Percentiles rank a stretch among this genome's conserved stretches.
These are phyloP conservation scores for Luffia ferchaultella DNA, from an alignment of 2,888 invertebrate genomes.

Conservation along the genomic window DNA sequence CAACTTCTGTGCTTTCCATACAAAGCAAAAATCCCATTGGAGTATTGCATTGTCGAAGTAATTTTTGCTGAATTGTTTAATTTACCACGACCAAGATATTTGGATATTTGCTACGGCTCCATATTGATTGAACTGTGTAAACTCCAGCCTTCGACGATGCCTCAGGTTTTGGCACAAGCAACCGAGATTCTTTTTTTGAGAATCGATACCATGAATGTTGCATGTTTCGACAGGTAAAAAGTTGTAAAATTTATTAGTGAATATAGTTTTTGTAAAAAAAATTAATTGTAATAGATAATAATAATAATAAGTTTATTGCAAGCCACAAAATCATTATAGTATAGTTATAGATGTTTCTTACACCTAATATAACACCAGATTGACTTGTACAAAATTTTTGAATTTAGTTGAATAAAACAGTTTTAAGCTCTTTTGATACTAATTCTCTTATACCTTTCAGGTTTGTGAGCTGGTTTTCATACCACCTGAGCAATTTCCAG, in stretches of 20 bases:
- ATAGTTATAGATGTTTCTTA: no score
- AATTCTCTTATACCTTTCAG: no score
- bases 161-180: slow-evolving; percentile 96
- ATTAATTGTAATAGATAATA: no score
- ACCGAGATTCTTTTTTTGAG: slow-evolving; percentile 96
- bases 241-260: neutral
- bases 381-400: no score
- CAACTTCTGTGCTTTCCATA: slow-evolving; percentile 92
- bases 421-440: no score
- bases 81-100: slow-evolving; percentile 86
- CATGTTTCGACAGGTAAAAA: slow-evolving; percentile 87
- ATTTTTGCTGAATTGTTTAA: slow-evolving; percentile 94
- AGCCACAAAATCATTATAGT: no score
- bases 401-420: no score
- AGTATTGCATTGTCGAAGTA: slow-evolving; percentile 98
- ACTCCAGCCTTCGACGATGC: slow-evolving; percentile 95
- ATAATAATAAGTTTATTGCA: no score
- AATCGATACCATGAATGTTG: slow-evolving; percentile 96
- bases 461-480: slow-evolving; percentile 97
- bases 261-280: neutral
- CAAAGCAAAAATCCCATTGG: slow-evolving; percentile 92
- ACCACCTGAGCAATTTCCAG: slow-evolving; percentile 98
- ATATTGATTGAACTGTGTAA: slow-evolving; percentile 97
- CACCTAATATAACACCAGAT: no score
- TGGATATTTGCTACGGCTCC: slow-evolving; percentile 94